These are phyloP conservation scores for Burhinus oedicnemus DNA, from an alignment of 2,113 vertebrate species.

Conservation along the genomic window DNA sequence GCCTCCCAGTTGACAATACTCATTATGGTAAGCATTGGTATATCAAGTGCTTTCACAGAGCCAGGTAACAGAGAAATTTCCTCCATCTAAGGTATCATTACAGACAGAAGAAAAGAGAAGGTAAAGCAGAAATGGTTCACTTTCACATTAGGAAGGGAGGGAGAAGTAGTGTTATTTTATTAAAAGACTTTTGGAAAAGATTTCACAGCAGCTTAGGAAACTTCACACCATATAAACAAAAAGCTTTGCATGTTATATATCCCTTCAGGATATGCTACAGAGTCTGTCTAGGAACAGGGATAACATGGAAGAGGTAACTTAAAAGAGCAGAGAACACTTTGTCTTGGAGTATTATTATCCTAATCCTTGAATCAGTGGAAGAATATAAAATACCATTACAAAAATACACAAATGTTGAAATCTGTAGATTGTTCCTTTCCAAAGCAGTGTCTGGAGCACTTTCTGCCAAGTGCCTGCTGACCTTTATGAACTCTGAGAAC, in stretches of 20 bases:
- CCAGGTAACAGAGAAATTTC: neutral
- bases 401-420: neutral
- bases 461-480: neutral
- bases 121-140: neutral
- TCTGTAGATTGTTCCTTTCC: neutral
- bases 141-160: neutral
- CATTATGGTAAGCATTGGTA: rapidly evolving
- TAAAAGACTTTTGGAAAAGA: neutral
- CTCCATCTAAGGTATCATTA: neutral
- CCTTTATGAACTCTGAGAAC: neutral
- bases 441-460: neutral
- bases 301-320: neutral
- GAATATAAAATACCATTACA: neutral
- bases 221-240: neutral
- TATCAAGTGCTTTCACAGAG: neutral
- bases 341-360: neutral
- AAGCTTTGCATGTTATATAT: neutral
- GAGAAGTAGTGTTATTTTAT: neutral
- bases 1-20: neutral
- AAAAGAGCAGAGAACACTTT: neutral
- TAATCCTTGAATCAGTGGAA: neutral
- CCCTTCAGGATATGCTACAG: neutral
- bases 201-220: neutral
- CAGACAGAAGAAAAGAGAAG: neutral
- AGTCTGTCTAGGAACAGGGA: neutral